Conservation (phyloP, 2,888 invertebrate genomes). For the Drosophila multiciliata region DNA sequence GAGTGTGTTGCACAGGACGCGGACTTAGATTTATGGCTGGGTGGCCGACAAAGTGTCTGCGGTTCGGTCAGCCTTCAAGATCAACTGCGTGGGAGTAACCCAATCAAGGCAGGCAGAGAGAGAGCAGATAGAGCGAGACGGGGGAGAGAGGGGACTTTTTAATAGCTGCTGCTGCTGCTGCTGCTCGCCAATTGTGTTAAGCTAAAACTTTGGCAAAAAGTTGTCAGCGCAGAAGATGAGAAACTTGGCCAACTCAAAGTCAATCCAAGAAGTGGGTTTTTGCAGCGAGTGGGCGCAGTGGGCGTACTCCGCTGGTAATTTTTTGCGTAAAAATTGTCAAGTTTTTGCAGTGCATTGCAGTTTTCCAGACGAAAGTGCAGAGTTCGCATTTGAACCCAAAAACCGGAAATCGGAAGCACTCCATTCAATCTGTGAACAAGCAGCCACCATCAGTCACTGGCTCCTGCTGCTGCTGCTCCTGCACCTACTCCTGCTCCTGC, state of each 20-base stretch:
- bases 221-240: constrained; percentile 46
- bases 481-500: constrained; percentile 11
- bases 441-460: constrained; percentile 56
- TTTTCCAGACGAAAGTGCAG: constrained; percentile 76
- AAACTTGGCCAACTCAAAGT: constrained; percentile 61
- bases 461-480: constrained; percentile 3
- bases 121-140: background rate
- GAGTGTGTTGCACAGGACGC: constrained; percentile 62
- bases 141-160: background rate
- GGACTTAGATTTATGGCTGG: constrained; percentile 82
- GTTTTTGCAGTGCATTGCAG: constrained; percentile 65
- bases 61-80: constrained; percentile 70
- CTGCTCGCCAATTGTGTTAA: constrained; percentile 26
- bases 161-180: constrained; percentile 7
- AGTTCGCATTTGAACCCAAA: constrained; percentile 55
- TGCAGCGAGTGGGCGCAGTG: background rate
- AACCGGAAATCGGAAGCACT: constrained; percentile 80
- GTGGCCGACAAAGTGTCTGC: constrained; percentile 84
- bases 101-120: constrained; percentile 5
- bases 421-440: constrained; percentile 79
- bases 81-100: constrained; percentile 24
- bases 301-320: background rate
- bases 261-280: constrained; percentile 32
- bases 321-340: constrained; percentile 51
- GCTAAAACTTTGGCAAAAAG: constrained; percentile 43